Conservation (phyloP, 1,140 invertebrate genomes). For the Lucilia cuprina region DNA sequence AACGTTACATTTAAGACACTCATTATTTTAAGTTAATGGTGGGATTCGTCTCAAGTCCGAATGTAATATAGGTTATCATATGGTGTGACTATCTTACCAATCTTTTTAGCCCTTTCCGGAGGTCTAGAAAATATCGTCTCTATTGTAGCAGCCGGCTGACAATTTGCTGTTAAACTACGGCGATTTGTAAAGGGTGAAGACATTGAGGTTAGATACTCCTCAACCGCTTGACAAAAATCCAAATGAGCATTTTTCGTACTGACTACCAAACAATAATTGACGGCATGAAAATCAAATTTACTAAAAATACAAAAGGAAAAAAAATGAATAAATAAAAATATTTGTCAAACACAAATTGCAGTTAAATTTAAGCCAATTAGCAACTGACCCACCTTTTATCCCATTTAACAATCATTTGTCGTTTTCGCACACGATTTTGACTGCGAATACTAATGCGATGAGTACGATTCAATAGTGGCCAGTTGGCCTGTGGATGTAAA, state of each 20-base stretch:
- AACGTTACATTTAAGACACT: too few relatives aligned
- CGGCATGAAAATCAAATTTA: constrained; percentile 58
- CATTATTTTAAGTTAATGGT: too few relatives aligned
- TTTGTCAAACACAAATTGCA: background rate
- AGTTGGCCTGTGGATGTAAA: constrained; percentile 52
- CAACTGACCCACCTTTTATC: constrained; percentile 51
- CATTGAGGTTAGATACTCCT: constrained; percentile 42
- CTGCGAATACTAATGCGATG: constrained; percentile 52
- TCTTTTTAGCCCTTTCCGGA: constrained; percentile 49
- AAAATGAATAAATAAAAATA: background rate
- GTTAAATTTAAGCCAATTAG: background rate
- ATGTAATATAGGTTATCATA: too few relatives aligned
- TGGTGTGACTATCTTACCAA: constrained; percentile 37
- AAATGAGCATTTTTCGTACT: constrained; percentile 41
- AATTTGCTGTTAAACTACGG: constrained; percentile 34
- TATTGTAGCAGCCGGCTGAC: constrained; percentile 41
- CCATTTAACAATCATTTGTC: constrained; percentile 61
- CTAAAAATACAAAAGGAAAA: constrained; percentile 24
- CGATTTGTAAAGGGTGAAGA: constrained; percentile 35
- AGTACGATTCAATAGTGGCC: constrained; percentile 55
- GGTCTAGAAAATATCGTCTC: constrained; percentile 51
- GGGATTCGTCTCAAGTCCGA: too few relatives aligned
- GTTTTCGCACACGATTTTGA: constrained; percentile 59
- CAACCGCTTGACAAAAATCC: constrained; percentile 54
- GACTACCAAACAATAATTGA: constrained; percentile 59